Percentiles rank a stretch among this genome's conserved stretches.
These are phyloP conservation scores for Ophonus ardosiacus DNA, from an alignment of 2,888 invertebrate species.

Conservation along the genomic window DNA sequence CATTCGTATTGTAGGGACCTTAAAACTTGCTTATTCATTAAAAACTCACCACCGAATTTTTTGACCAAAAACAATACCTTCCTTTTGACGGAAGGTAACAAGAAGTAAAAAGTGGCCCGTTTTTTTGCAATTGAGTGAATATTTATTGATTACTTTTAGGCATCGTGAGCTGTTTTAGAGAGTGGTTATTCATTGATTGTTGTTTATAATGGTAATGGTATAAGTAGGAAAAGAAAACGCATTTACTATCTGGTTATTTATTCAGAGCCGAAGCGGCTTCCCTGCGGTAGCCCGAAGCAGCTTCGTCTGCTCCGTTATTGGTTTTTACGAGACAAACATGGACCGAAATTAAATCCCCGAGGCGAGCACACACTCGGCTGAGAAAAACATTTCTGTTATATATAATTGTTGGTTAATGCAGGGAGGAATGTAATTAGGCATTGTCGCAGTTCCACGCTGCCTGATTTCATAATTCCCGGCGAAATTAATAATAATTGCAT, in stretches of 20 bases:
- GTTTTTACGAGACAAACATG: conserved; percentile 76
- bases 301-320: conserved; percentile 72
- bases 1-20: too few species aligned
- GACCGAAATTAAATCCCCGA: conserved; percentile 75
- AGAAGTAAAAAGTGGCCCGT: too few species aligned
- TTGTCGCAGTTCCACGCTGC: conserved; percentile 63
- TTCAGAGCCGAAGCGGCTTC: background rate
- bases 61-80: too few species aligned
- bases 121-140: too few species aligned
- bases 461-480: conserved; percentile 75
- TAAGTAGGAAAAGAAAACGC: background rate
- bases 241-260: background rate
- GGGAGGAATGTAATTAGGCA: conserved; percentile 67
- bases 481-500: conserved; percentile 75
- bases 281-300: background rate
- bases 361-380: conserved; percentile 71
- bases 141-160: too few species aligned
- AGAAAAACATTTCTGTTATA: conserved; percentile 75
- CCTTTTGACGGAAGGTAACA: too few species aligned
- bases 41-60: too few species aligned
- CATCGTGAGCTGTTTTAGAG: background rate
- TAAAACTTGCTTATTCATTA: too few species aligned
- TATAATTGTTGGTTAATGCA: conserved; percentile 75
- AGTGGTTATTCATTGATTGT: background rate
- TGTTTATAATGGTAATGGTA: background rate